Evolutionary conservation across 1,140 invertebrate genomes (phyloP), one percentile per base, ranked within the genome.

Genomic region (Hyles vespertilio): DNA sequence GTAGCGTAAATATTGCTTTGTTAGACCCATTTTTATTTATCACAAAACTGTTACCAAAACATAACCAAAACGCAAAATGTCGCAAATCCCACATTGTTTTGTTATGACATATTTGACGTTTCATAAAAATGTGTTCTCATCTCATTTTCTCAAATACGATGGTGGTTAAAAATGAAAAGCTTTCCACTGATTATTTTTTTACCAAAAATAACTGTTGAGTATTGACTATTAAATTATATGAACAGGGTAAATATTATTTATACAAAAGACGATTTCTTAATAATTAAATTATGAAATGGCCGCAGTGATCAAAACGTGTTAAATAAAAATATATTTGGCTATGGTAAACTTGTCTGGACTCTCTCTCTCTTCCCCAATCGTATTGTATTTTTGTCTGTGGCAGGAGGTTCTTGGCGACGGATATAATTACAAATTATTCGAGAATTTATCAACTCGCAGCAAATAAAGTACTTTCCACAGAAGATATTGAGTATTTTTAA

Each of bases 1-100:
- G 87, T 97, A 99, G 51, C 96, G 93, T 56, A 99, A 91, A 92
- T 99, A 99, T 90, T 99, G 96, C 81, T 98, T 98, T 22, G 98
- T 99, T 67, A 99, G 88, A 62, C 97, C 97, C 98, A 99, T 99
- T 69, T 73, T 90, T 47, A 36, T 51, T 48, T 61, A 56, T 51
- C 11, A 48, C 22, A 6, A 8, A 40, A 48, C 50, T 33, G 9
- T 48, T n/a, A 55, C 44, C 32, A 12, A 32, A 58, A 58, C 11
- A 32, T 12, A 22, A 5, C 10, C 45, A 40, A 45, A 45, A 34
- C 1, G 9, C 33, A 54, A 45, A 54, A 54, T 22, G n/a, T 22
- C 43, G 5, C 40, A 50, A 51, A 54, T 9, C 32, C 12, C 45
- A 54, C 58, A 50, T 54, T 55, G 45, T 32, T 58, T 61, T 61